These are phyloP conservation scores for Ptychobarbus kaznakovi DNA, from an alignment of 2,797 vertebrate genomes.

Conservation along the genomic window DNA sequence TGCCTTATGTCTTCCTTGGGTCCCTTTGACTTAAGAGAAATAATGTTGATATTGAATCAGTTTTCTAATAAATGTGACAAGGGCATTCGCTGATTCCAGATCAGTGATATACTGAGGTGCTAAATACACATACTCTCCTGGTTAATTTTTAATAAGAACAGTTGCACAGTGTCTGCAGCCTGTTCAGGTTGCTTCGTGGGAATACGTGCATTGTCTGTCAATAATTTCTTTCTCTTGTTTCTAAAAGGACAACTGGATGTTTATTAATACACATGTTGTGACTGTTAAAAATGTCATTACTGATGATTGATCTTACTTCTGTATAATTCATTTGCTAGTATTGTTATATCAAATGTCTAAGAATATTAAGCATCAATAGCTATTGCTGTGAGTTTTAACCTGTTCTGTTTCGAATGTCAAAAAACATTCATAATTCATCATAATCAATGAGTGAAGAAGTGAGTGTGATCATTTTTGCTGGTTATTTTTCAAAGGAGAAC, in stretches of 20 bases:
- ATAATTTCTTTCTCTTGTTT: neutral
- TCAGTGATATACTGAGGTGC: slow-evolving; percentile 29
- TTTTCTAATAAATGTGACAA: slow-evolving; percentile 13
- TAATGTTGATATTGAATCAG: neutral
- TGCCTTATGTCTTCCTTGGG: slow-evolving; percentile 26
- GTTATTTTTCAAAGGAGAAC: neutral
- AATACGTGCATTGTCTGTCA: neutral
- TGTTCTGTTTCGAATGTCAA: neutral
- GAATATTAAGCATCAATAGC: neutral
- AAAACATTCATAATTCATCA: neutral
- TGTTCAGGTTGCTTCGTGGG: neutral
- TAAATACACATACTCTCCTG: slow-evolving; percentile 7
- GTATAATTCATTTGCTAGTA: neutral
- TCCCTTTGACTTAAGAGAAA: slow-evolving; percentile 15
- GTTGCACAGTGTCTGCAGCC: neutral
- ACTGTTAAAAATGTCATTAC: neutral
- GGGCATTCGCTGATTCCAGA: slow-evolving; percentile 10
- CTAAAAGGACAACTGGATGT: neutral
- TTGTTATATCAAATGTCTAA: neutral
- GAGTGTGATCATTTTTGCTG: neutral
- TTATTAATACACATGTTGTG: slow-evolving; percentile 16
- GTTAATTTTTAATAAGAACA: neutral
- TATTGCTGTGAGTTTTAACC: neutral
- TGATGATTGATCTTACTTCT: slow-evolving; percentile 2
- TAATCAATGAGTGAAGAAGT: neutral